These are phyloP conservation scores for Caloenas nicobarica DNA, from an alignment of 2,113 vertebrate species.

Conservation along the genomic window DNA sequence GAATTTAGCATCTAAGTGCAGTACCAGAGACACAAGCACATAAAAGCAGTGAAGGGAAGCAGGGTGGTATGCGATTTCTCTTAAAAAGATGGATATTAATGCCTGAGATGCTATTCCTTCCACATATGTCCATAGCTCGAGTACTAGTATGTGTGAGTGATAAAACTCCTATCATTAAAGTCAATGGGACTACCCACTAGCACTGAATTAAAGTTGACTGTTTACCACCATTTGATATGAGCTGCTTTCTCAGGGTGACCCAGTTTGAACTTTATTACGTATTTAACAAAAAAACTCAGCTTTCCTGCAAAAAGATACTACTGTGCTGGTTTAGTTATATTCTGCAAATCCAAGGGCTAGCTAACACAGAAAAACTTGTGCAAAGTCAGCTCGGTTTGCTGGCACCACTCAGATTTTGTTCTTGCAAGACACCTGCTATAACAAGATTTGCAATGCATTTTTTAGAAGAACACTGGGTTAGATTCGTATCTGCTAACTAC, in stretches of 20 bases:
- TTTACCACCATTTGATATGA: background rate
- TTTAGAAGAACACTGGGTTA: constrained; percentile 7
- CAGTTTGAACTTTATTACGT: background rate
- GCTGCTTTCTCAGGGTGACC: background rate
- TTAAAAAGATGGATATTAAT: background rate
- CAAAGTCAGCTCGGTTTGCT: background rate
- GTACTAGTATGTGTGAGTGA: background rate
- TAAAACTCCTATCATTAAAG: background rate
- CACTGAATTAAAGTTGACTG: background rate
- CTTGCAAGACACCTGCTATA: background rate
- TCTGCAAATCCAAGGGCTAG: background rate
- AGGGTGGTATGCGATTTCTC: background rate
- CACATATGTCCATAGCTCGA: background rate
- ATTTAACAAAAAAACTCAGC: background rate
- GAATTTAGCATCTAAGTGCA: background rate
- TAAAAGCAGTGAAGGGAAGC: background rate
- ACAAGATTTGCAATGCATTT: background rate
- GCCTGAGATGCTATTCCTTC: background rate
- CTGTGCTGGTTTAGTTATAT: background rate
- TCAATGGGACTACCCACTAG: background rate
- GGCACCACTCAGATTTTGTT: background rate
- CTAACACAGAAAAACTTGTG: background rate
- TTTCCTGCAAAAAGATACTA: fast-evolving
- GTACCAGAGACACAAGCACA: background rate
- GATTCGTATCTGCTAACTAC: constrained; percentile 23